A percentile compares a stretch with the other conserved stretches of the same genome.
phyloP scores from a whole-genome alignment of 2,888 invertebrate genomes.

The Himalopsyche anomala region DNA sequence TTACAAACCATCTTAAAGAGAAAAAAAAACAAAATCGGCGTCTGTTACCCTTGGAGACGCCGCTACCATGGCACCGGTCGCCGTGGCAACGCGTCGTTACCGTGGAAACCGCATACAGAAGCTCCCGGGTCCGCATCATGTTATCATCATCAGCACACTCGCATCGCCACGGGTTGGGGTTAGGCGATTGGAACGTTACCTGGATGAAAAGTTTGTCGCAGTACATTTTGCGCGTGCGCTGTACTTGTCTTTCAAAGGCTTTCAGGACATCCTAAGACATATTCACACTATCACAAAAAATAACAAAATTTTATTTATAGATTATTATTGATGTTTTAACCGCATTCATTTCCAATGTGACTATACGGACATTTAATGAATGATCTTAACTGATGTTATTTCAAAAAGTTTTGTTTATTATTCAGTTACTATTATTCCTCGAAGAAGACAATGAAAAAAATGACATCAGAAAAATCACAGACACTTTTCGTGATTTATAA shows the following conservation, averaged over 20 bases:
- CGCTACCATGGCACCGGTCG: neutral
- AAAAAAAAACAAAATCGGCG: conserved; percentile 27
- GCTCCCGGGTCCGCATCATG: conserved; percentile 41
- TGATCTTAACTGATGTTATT: too few species aligned
- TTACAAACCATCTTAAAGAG: neutral
- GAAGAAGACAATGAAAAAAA: too few species aligned
- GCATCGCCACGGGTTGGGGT: neutral
- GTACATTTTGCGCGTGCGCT: conserved; percentile 27
- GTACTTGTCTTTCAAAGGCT: conserved; percentile 32
- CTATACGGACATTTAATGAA: too few species aligned
- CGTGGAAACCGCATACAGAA: conserved; percentile 31
- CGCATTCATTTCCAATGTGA: too few species aligned
- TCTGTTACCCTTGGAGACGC: conserved; percentile 40
- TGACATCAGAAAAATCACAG: too few species aligned
- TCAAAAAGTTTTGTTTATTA: too few species aligned
- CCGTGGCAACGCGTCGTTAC: conserved; percentile 24
- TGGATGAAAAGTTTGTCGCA: conserved; percentile 34
- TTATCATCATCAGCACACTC: conserved; percentile 24
- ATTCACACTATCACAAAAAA: neutral
- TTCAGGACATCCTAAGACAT: conserved; percentile 22
- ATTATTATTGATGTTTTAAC: too few species aligned
- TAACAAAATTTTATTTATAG: too few species aligned
- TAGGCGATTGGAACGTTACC: conserved; percentile 35
- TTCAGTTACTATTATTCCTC: too few species aligned
- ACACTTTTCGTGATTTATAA: too few species aligned